Evolutionary conservation across 2,797 vertebrate genomes (phyloP), one percentile per base, ranked within the genome.

Genomic region (Melanotaenia pygmaea): DNA sequence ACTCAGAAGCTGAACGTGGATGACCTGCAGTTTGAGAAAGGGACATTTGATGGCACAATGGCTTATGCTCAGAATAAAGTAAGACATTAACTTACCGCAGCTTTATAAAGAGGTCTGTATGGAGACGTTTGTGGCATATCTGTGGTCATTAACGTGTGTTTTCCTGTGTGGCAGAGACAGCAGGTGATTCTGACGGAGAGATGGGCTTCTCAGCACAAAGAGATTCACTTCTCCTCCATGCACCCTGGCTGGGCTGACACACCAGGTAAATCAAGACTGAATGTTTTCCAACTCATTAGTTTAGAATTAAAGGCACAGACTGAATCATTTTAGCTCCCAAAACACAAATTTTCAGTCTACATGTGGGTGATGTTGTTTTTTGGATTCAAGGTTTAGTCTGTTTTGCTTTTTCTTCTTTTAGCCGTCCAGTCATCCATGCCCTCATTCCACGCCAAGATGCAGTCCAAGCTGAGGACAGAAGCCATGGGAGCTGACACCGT

Each of bases 21-120:
- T 0, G 94, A 97, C 82, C 92, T 96, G 47, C 96, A 96, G 90
- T 94, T 91, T 0, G 94, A 87, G 90, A 95, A 75, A 38, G 94
- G 94, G 30, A 50, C 90, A 0, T 96, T 96, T 64, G 94, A 96
- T 6, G 95, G 96, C 68, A 95, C 95, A 47, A 94, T 94, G 94
- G 95, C 88, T 57, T 96, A 95, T 12, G 95, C 96, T 54, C 95
- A 96, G 77, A 97, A 96, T 90, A 96, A 97, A 93, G 97, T 96
- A 79, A 35, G 0, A 13, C 28, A 4, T 45, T 4, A 5, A 11
- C 2, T 24, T 1, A 1, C 10, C 24, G 4, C 30, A 6, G 10
- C 18, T n/a, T 24, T 7, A 30, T 0, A 1, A 59, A n/a, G 1
- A 43, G 22, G 51, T n/a, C 9, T 35, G 38, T 6, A 22, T 9